Evolutionary conservation across 2,797 vertebrate species (phyloP), one percentile per base, ranked within the genome.

Genomic region (Anguilla anguilla): DNA sequence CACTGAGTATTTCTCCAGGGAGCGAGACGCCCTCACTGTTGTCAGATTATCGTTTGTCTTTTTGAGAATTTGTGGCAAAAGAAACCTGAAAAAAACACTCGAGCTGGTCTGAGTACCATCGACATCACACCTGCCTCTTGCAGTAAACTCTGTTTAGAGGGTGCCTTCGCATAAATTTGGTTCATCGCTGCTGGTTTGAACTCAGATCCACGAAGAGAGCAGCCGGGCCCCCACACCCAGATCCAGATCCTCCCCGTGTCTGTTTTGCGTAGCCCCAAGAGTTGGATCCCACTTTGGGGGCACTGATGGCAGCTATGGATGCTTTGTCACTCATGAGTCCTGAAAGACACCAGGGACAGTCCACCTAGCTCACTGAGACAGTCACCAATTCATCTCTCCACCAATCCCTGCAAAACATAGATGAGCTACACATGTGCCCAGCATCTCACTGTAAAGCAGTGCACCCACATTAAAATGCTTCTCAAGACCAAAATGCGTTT

Each of bases 1-100:
- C 92, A 89, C 90, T 90, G 91, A 93, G 87, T 94, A 92, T 95
- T 97, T 96, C 94, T 95, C 94, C 89, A 92, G 90, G 94, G 91
- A 95, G 92, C 28, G n/a, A 91, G 86, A 94, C 64, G 87, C 89
- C 85, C 15, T 92, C 89, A 28, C 46, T 67, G 28, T 64, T 74
- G 72, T 89, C 89, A 89, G 90, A 89, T 28, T 10, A 57, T 64
- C 90, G 88, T 92, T 91, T 91, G 91, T 91, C 88, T 91, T 88
- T 87, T 6, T 7, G 82, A 83, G 25, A 84, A 91, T 92, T 90
- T 77, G 57, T 0, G 85, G 17, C 7, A 72, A 88, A 88, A 83
- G 53, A 90, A 82, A 89, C 90, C 87, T 57, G 4, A 85, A 82
- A 64, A 64, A 46, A 46, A 86, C 39, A 25, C 83, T 67, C 43